These are phyloP conservation scores for Mixornis gularis DNA, from an alignment of 2,113 vertebrate species.

Conservation along the genomic window DNA sequence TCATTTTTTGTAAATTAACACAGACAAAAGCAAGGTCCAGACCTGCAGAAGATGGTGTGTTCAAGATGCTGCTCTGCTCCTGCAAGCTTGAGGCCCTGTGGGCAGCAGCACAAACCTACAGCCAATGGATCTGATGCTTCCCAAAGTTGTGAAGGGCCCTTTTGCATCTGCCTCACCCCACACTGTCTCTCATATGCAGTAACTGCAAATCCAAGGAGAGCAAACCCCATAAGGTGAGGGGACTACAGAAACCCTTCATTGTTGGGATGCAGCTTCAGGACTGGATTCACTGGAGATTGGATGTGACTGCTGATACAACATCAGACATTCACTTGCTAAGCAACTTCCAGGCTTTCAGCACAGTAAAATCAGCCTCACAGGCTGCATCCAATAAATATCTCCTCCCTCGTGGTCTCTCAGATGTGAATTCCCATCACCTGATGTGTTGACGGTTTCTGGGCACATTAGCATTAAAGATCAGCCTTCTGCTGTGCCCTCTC, in stretches of 20 bases:
- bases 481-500: constrained; percentile 43
- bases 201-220: neutral
- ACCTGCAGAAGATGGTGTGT: neutral
- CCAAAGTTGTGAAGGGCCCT: neutral
- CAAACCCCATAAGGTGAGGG: neutral
- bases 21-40: neutral
- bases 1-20: neutral
- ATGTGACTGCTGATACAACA: neutral
- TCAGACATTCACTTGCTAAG: neutral
- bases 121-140: neutral
- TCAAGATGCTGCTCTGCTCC: neutral
- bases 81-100: neutral
- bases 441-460: constrained; percentile 24
- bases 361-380: neutral
- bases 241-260: neutral
- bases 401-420: neutral
- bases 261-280: neutral
- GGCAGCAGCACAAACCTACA: neutral
- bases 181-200: fast-evolving
- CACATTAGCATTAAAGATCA: constrained; percentile 47
- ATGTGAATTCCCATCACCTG: constrained; percentile 25
- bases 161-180: neutral
- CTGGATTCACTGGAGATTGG: neutral
- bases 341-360: neutral
- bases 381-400: neutral